phyloP scores from a whole-genome alignment of 2,888 invertebrate genomes.

The Troides aeacus region DNA sequence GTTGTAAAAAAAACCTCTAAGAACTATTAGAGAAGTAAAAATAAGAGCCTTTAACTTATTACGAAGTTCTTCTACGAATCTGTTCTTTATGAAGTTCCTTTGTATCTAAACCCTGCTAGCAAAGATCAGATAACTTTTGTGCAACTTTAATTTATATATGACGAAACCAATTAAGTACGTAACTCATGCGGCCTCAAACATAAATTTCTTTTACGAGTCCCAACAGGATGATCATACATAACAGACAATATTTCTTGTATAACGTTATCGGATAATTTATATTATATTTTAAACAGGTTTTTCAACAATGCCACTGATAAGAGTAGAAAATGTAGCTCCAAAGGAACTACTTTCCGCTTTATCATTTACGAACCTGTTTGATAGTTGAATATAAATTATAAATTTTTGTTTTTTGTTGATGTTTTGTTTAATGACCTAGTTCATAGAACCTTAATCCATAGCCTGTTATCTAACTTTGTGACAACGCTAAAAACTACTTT shows the following conservation, averaged over 20 bases:
- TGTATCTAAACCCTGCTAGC: neutral
- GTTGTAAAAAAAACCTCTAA: no score
- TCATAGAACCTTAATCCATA: neutral
- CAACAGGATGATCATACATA: slow-evolving; percentile 21
- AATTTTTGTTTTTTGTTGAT: neutral
- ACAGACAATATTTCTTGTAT: slow-evolving; percentile 19
- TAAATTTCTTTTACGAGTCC: slow-evolving; percentile 28
- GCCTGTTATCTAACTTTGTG: neutral
- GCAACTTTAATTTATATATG: slow-evolving; percentile 20
- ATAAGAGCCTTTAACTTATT: no score
- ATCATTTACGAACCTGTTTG: no score
- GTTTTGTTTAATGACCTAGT: neutral
- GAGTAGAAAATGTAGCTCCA: neutral
- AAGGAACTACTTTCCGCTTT: neutral
- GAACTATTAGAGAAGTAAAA: no score
- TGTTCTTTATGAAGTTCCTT: neutral
- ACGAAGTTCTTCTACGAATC: no score
- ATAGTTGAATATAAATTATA: neutral
- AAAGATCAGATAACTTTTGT: neutral
- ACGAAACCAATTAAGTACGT: slow-evolving; percentile 21
- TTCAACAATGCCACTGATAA: neutral
- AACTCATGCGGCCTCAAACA: slow-evolving; percentile 21
- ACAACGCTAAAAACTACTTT: neutral
- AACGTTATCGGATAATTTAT: slow-evolving; percentile 19
- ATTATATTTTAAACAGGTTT: slow-evolving; percentile 28